Conservation (phyloP, 2,888 invertebrate species). For the Ophioninae sp. region DNA sequence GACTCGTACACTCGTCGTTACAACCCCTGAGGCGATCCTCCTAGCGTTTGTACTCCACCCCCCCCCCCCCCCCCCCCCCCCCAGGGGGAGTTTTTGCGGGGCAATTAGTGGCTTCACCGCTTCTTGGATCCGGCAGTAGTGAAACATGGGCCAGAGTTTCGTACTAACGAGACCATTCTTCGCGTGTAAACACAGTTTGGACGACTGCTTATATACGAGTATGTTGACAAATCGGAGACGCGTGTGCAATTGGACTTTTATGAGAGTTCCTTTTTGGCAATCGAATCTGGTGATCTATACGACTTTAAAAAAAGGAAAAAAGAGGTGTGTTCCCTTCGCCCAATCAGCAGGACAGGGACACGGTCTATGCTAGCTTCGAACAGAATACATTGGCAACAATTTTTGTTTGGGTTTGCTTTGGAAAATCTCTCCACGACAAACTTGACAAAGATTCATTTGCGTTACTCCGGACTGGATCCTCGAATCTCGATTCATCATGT, state of each 20-base stretch:
- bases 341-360: background rate
- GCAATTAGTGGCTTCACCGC: slow-evolving; percentile 53
- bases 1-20: slow-evolving; percentile 16
- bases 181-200: slow-evolving; percentile 28
- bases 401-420: background rate
- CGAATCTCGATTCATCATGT: slow-evolving; percentile 5
- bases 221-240: background rate
- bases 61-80: background rate
- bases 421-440: background rate
- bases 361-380: background rate
- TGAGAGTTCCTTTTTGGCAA: background rate
- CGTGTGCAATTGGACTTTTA: background rate
- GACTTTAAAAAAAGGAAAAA: background rate
- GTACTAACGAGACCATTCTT: slow-evolving; percentile 50
- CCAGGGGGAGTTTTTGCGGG: slow-evolving; percentile 33
- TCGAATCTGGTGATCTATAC: background rate
- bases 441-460: background rate
- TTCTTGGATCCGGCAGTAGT: slow-evolving; percentile 36
- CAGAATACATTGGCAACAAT: background rate
- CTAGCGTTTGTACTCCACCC: background rate
- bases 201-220: slow-evolving; percentile 1
- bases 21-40: background rate
- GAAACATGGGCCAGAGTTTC: slow-evolving; percentile 25
- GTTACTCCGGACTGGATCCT: background rate
- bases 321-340: background rate